Conservation (phyloP, 2,888 invertebrate genomes). For the Monopis laevigella region DNA sequence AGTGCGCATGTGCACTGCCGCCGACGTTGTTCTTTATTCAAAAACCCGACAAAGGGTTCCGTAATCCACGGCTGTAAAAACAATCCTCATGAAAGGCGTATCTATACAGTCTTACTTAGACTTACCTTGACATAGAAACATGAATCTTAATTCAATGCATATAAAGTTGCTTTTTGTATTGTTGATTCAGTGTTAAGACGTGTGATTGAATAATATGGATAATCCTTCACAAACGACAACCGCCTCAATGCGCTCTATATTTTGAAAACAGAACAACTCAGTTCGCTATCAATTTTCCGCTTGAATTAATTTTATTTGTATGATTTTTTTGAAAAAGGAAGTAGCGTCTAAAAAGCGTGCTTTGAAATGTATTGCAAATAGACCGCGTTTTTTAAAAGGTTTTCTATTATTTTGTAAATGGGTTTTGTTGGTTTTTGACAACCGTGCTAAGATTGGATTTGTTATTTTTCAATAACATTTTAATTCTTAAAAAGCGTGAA, state of each 20-base stretch:
- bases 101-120: background rate
- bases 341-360: slow-evolving; percentile 6
- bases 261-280: slow-evolving; percentile 63
- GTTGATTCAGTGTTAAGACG: background rate
- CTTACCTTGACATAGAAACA: too few relatives aligned
- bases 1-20: background rate
- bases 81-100: slow-evolving; percentile 40
- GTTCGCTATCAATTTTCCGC: slow-evolving; percentile 62
- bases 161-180: too few relatives aligned
- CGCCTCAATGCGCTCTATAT: slow-evolving; percentile 41
- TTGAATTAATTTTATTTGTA: slow-evolving; percentile 42
- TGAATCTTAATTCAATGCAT: too few relatives aligned
- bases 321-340: background rate
- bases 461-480: too few relatives aligned
- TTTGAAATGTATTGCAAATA: slow-evolving; percentile 23
- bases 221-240: slow-evolving; percentile 54
- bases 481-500: too few relatives aligned
- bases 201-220: slow-evolving; percentile 16
- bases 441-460: background rate
- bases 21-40: background rate
- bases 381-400: slow-evolving; percentile 37
- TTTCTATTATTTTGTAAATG: slow-evolving; percentile 29
- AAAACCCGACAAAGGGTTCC: slow-evolving; percentile 57
- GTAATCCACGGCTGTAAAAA: slow-evolving; percentile 57
- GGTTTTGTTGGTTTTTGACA: background rate